Evolutionary conservation across 2,797 vertebrate genomes (phyloP).

Genomic region (Pogoniulus pusillus): DNA sequence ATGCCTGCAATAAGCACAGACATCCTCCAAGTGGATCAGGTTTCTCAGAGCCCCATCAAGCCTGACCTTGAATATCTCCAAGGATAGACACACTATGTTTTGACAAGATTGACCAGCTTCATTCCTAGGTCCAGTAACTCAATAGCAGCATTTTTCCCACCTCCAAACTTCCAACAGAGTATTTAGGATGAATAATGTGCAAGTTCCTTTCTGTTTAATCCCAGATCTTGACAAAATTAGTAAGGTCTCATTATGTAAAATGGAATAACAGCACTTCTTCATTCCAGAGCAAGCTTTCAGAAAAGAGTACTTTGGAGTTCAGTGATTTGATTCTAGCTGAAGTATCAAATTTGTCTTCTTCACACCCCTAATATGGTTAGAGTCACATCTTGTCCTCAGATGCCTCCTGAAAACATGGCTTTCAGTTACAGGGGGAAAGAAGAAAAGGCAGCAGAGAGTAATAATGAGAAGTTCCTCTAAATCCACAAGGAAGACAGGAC

Average conservation of each 20-base stretch:
- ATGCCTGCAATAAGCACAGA: no score
- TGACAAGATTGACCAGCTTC: not conserved
- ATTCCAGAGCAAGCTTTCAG: not conserved
- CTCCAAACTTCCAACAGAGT: not conserved
- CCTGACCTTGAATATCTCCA: no score
- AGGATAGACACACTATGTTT: no score
- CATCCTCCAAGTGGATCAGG: no score
- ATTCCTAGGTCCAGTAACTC: not conserved
- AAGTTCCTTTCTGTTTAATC: not conserved
- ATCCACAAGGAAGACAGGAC: not conserved
- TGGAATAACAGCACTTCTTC: not conserved
- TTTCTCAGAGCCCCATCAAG: no score
- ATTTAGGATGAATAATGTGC: not conserved
- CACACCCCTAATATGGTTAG: not conserved
- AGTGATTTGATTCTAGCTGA: not conserved
- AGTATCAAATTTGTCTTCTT: not conserved
- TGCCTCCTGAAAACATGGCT: not conserved
- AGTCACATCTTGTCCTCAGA: not conserved
- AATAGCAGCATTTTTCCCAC: accelerated
- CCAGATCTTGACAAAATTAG: not conserved
- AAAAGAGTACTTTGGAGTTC: not conserved
- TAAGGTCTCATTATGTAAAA: not conserved
- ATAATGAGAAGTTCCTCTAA: not conserved
- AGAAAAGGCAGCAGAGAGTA: not conserved
- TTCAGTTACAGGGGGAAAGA: not conserved